Evolutionary conservation across 2,113 vertebrate species (phyloP).

Genomic region (Eurystomus gularis): DNA sequence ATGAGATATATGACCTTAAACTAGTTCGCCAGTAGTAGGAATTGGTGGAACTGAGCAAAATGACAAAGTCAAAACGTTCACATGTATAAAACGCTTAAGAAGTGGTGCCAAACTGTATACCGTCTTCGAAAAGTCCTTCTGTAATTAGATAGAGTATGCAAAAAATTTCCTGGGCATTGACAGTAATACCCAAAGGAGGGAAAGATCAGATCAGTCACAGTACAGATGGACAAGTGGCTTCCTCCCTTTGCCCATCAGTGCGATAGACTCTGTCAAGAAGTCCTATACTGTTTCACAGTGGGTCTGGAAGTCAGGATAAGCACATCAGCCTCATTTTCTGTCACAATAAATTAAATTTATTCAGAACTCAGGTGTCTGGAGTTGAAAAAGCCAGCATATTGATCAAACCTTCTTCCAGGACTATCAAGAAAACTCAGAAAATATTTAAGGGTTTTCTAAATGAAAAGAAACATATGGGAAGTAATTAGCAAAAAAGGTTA

Average conservation of each 20-base stretch:
- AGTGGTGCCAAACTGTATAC: not conserved
- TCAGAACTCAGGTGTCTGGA: not conserved
- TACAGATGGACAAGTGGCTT: not conserved
- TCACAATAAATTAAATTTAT: not conserved
- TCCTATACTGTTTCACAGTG: not conserved
- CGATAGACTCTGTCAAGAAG: not conserved
- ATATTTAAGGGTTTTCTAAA: not conserved
- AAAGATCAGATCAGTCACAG: not conserved
- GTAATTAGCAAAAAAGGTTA: not conserved
- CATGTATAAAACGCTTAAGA: not conserved
- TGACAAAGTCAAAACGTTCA: not conserved
- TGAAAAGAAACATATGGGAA: not conserved
- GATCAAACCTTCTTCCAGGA: not conserved
- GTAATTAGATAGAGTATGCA: not conserved
- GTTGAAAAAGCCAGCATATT: not conserved
- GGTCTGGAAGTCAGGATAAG: not conserved
- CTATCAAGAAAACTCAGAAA: not conserved
- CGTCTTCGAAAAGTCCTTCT: not conserved
- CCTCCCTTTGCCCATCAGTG: not conserved
- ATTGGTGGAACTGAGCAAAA: not conserved
- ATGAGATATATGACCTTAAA: not conserved
- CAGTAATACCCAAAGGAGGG: not conserved
- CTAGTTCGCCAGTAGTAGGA: not conserved
- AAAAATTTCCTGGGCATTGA: not conserved
- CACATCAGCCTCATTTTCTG: not conserved